Base-by-base conservation (phyloP, 2,888 invertebrate genomes). In the Rhingia rostrata region DNA sequence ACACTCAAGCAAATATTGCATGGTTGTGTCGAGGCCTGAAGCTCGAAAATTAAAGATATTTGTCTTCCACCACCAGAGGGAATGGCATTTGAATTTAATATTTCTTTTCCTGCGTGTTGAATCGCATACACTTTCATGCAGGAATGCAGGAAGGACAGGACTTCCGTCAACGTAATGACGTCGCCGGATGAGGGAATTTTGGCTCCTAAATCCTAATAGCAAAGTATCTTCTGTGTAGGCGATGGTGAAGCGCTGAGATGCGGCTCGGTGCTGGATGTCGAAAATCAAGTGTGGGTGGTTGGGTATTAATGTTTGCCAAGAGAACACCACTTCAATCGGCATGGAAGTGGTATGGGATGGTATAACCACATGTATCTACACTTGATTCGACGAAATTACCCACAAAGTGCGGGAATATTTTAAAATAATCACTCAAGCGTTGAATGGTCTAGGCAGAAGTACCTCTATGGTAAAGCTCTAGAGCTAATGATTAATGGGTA, bases 161-260 rank as follows among this genome's bases (percentile, higher is more conserved):
- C 83, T 83, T 83, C 79, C 83, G 79, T 69, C 78, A 51, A 51
- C 63, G 58, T 78, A 83, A 78, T 83, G 73, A 83, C 73, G 63
- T 64, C 43, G 60, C 60, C 53, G 56, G 54, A 69, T 58, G 45
- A 22, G 39, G 33, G 22, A 49, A 66, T 41, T 33, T 77, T 47
- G 53, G 39, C 30, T 47, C 53, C n/a, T n/a, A 63, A 37, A 12
- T 47, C 53, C n/a, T n/a, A 63, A 37, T 39, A 51, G 45, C 14
- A 30, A 51, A 22, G 22, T 51, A 37, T 56, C 60, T 72, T 53
- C 6, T n/a, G 53, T 45, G 61, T 39, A 47, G 33, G 39, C 6
- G 54, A 22, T 63, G 43, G 53, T 35, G 3, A 22, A 47, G 64
- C 58, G 41, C 6, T 14, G 51, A 39, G 67, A 7, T 7, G 47